Evolutionary conservation across 2,888 invertebrate genomes (phyloP), one percentile per base, ranked within the genome.

Genomic region (Odontothrips loti): DNA sequence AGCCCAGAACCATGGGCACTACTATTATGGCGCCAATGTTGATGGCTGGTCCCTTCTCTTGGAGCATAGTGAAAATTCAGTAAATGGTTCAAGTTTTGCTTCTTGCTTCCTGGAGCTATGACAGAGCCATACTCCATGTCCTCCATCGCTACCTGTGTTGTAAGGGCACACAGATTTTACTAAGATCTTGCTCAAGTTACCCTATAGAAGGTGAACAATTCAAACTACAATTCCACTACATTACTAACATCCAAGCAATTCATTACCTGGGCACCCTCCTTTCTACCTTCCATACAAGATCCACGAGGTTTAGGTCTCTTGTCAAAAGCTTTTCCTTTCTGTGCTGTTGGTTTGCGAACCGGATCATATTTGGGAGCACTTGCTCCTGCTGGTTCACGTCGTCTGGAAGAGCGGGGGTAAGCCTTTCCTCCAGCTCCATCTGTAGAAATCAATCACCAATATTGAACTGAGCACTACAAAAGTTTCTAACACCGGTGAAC

Each of bases 51-150:
- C 80, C 81, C 84, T 79, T 86, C 92, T 80, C 93, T 90, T 79
- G 93, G 91, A 83, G 92, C 91, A 87, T 94, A 96, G 87, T 94
- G 93, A 89, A 97, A 97, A 89, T 97, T 97, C 86, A 97, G 91
- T 91, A 97, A 92, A 91, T 97, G 96, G 89, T 95, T 96, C 89
- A 96, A 90, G 89, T 95, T 97, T 90, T 94, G 95, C 90, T 96
- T 96, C 88, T 95, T 96, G 88, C 94, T 94, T 89, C 95, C 95
- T 88, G 92, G 92, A 87, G 91, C 89, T 90, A 94, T 92, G 85
- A 95, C 93, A 87, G 95, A 95, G 90, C 95, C 95, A 88, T 92
- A 89, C 91, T 96, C 96, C 87, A 91, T 90, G 80, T 89, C 88
- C 79, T 84, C 84, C 84, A 90, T 90, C 83, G 85, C 87, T 88